These are phyloP conservation scores for Dasyprocta punctata DNA, from an alignment of 2,113 vertebrate species.

Conservation along the genomic window DNA sequence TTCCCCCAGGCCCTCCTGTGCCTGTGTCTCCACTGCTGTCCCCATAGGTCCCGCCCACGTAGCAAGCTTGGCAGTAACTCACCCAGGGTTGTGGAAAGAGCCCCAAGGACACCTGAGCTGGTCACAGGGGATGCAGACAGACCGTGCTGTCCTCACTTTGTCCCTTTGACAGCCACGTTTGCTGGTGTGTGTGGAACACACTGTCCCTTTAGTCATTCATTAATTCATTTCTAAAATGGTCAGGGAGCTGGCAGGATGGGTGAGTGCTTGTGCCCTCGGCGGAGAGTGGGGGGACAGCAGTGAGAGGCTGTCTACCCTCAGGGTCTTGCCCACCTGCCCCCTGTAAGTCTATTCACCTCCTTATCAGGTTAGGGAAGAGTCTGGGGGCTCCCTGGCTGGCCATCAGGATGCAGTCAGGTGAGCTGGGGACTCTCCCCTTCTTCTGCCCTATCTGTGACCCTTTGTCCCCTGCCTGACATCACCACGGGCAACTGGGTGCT, in stretches of 20 bases:
- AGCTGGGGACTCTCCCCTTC: neutral
- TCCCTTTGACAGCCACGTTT: neutral
- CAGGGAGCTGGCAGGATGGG: neutral
- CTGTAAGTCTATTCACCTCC: neutral
- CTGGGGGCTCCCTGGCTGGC: neutral
- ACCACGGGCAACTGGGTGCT: neutral
- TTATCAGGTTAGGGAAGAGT: neutral
- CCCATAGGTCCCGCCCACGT: neutral
- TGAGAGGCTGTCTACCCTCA: neutral
- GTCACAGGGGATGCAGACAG: neutral
- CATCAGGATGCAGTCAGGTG: neutral
- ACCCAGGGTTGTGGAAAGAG: neutral
- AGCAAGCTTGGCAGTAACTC: neutral
- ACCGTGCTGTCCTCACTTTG: neutral
- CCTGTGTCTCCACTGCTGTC: neutral
- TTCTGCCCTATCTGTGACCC: neutral
- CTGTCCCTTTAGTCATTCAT: neutral
- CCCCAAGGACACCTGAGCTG: neutral
- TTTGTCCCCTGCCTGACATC: neutral
- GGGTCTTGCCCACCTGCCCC: neutral
- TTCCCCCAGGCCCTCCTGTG: accelerated
- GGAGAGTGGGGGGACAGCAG: neutral
- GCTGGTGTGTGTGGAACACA: neutral
- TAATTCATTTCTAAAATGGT: neutral
- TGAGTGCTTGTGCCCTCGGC: neutral